These are phyloP conservation scores for Andrena haemorrhoa DNA, from an alignment of 2,888 invertebrate species.

Conservation along the genomic window DNA sequence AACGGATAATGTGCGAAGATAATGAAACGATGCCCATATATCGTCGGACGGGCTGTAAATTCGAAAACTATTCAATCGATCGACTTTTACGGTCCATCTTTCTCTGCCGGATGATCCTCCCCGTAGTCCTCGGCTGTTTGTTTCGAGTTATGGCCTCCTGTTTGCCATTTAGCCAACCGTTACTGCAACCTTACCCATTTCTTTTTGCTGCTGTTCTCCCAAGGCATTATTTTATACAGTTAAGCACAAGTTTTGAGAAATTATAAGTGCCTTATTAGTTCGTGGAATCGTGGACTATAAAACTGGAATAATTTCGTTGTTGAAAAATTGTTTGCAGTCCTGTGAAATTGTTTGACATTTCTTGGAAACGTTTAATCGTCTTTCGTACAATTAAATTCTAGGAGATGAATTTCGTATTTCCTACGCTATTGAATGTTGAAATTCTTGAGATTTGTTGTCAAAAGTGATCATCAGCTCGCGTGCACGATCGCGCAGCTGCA, in stretches of 20 bases:
- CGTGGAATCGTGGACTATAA: too few species aligned
- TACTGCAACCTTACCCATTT: background rate
- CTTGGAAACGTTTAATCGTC: too few species aligned
- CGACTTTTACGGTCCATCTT: background rate
- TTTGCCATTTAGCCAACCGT: background rate
- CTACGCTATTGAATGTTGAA: background rate
- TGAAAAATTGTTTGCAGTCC: too few species aligned
- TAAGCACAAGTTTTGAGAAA: too few species aligned
- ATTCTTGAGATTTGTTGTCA: background rate
- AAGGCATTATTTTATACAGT: too few species aligned
- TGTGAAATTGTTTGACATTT: too few species aligned
- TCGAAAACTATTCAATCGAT: slow-evolving; percentile 10
- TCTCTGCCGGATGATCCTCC: background rate
- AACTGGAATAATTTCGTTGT: too few species aligned
- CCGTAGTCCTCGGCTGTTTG: background rate
- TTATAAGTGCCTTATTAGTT: too few species aligned
- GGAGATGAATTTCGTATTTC: too few species aligned
- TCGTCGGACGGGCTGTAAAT: background rate
- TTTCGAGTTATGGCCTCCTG: background rate
- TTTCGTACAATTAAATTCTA: too few species aligned
- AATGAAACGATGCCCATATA: slow-evolving; percentile 1
- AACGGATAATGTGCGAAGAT: background rate
- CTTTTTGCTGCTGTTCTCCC: background rate
- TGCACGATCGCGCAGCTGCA: background rate
- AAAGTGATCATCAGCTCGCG: background rate